Evolutionary conservation across 2,888 invertebrate species (phyloP).

Genomic region (Itoplectis maculator): DNA sequence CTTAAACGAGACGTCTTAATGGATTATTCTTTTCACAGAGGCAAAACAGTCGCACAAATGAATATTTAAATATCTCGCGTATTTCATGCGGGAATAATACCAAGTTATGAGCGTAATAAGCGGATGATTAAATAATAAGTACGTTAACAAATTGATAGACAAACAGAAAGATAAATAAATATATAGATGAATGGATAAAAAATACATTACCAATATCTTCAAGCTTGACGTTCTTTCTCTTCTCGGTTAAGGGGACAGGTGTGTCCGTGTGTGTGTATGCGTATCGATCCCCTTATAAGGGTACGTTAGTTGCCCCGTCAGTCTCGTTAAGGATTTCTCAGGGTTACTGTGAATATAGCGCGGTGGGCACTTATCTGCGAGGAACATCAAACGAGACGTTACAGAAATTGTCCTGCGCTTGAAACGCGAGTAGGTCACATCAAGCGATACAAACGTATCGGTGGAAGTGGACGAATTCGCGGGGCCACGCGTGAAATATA

Average conservation of each 20-base stretch:
- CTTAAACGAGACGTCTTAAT: neutral
- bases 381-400: constrained; percentile 9
- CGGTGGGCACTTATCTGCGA: neutral
- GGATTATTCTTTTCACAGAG: neutral
- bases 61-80: neutral
- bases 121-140: neutral
- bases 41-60: neutral
- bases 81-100: no score
- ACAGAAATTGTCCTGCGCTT: neutral
- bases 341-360: constrained; percentile 10
- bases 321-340: constrained; percentile 26
- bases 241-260: neutral
- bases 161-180: neutral
- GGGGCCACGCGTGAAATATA: constrained; percentile 1
- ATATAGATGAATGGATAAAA: neutral
- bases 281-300: constrained; percentile 34
- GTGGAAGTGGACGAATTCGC: neutral
- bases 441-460: neutral
- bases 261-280: no score
- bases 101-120: no score
- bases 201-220: neutral
- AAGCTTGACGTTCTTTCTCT: neutral
- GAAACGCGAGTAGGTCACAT: neutral
- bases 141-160: neutral
- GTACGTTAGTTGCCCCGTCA: constrained; percentile 15